Conservation (phyloP, 2,113 vertebrate species). For the Limanda limanda region DNA sequence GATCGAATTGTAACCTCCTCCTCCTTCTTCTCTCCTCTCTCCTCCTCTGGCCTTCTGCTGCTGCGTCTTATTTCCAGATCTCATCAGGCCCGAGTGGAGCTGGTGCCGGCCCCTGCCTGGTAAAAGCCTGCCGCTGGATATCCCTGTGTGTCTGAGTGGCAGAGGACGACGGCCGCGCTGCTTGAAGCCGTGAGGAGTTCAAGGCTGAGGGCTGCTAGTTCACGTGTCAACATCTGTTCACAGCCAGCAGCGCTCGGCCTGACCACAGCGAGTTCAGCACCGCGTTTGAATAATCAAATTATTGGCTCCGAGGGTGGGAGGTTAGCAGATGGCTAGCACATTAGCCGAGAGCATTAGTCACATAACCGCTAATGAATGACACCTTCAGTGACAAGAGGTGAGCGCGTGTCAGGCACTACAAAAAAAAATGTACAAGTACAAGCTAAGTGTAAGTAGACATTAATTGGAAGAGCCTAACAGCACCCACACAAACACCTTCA, state of each 20-base stretch:
- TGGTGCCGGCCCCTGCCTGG: slow-evolving; percentile 19
- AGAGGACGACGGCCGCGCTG: slow-evolving; percentile 14
- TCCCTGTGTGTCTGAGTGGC: slow-evolving; percentile 17
- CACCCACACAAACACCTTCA: slow-evolving; percentile 1
- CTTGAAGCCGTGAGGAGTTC: slow-evolving; percentile 34
- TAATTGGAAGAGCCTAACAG: neutral
- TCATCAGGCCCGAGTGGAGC: slow-evolving; percentile 8
- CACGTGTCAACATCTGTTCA: slow-evolving; percentile 76
- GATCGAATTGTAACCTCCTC: slow-evolving; percentile 18
- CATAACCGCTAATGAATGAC: slow-evolving; percentile 64
- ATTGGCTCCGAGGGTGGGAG: slow-evolving; percentile 61
- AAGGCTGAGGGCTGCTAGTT: slow-evolving; percentile 55
- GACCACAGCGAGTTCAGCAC: slow-evolving; percentile 49
- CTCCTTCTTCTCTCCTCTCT: too few species aligned
- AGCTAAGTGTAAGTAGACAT: neutral
- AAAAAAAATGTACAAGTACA: neutral
- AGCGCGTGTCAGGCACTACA: neutral
- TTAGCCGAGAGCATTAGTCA: slow-evolving; percentile 64
- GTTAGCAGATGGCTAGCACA: slow-evolving; percentile 71
- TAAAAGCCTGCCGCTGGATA: slow-evolving; percentile 33
- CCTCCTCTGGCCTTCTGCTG: slow-evolving; percentile 26
- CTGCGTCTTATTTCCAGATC: slow-evolving; percentile 25
- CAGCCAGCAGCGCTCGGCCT: slow-evolving; percentile 43
- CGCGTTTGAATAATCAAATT: slow-evolving; percentile 72
- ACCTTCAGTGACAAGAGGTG: slow-evolving; percentile 53